Evolutionary conservation across 1,140 invertebrate genomes (phyloP), one percentile per base, ranked within the genome.

Genomic region (Drusus annulatus): DNA sequence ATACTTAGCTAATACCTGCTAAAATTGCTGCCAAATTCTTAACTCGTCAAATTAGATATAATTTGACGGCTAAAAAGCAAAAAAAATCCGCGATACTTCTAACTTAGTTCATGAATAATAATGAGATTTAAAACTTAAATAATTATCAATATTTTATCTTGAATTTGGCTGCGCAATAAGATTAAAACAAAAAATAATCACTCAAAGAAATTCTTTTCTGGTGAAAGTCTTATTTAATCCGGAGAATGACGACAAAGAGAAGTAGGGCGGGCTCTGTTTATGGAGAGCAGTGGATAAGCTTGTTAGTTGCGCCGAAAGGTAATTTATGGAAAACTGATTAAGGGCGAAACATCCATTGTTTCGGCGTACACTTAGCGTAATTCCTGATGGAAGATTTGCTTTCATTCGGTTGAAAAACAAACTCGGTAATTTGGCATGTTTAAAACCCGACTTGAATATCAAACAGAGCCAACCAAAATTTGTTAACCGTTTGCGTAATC

Each of bases 351-450:
- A 65, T 65, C 25, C 28, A 21, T 65, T 65, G 62, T 65, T 65
- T 65, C 62, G 15, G 68, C 45, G 31, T 51, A 71, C 68, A 45
- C 68, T 71, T 50, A 51, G 68, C 68, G 68, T 51, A 23, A 51
- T 71, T 71, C 68, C 68, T 71, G 68, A 71, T 71, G 68, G 68
- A 71, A 71, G 68, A 71, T 71, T 71, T 71, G 45, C 68, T 71
- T 71, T 71, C 68, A 51, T 51, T 51, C 31, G 36, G 68, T 71
- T 71, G 68, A 71, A 71, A 71, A 71, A 71, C 68, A 71, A 71
- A 71, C 68, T 51, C 45, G n/a, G 68, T 71, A 50, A 71, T 71
- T 71, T 51, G 68, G 68, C 45, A 71, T 71, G 68, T 71, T 71
- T n/a, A 51, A 71, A 51, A 50, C 68, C 15, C 68, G 68, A 51